Percentiles rank a stretch among this genome's conserved stretches.
These are phyloP conservation scores for Camelus dromedarius DNA, from an alignment of 2,113 vertebrate species.

Conservation along the genomic window DNA sequence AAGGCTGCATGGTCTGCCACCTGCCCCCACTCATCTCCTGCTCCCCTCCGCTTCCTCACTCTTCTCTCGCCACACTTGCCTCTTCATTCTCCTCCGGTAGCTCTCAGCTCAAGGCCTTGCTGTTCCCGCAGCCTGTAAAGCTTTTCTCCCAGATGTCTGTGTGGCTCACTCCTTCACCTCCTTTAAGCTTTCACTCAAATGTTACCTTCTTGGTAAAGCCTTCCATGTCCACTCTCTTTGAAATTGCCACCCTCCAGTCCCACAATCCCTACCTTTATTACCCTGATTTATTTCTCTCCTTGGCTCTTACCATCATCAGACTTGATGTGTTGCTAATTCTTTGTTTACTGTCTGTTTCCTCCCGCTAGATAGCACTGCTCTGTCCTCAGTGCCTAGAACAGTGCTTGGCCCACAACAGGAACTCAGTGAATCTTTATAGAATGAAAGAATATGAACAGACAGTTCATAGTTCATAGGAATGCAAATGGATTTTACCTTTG, in stretches of 20 bases:
- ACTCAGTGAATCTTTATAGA: background rate
- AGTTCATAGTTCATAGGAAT: conserved; percentile 27
- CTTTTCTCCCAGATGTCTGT: background rate
- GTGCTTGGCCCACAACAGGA: background rate
- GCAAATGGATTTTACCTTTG: conserved; percentile 24
- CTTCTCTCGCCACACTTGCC: background rate
- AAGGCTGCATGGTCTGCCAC: background rate
- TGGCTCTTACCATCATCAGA: background rate
- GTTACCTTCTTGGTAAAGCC: background rate
- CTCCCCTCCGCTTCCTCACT: background rate
- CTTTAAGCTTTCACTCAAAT: conserved; percentile 8
- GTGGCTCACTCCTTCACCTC: conserved; percentile 19
- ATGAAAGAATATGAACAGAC: background rate
- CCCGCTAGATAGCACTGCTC: background rate
- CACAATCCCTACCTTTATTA: background rate
- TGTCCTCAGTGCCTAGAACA: background rate
- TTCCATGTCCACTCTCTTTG: background rate
- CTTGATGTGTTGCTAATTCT: background rate
- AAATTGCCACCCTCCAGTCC: background rate
- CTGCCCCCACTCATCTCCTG: background rate
- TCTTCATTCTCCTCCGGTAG: background rate
- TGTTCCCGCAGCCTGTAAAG: background rate
- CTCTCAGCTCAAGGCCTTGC: background rate
- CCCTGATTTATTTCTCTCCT: conserved; percentile 1
- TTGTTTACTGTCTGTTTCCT: conserved; percentile 29